Conservation (phyloP, 2,888 invertebrate species). For the Leptinotarsa juncta region DNA sequence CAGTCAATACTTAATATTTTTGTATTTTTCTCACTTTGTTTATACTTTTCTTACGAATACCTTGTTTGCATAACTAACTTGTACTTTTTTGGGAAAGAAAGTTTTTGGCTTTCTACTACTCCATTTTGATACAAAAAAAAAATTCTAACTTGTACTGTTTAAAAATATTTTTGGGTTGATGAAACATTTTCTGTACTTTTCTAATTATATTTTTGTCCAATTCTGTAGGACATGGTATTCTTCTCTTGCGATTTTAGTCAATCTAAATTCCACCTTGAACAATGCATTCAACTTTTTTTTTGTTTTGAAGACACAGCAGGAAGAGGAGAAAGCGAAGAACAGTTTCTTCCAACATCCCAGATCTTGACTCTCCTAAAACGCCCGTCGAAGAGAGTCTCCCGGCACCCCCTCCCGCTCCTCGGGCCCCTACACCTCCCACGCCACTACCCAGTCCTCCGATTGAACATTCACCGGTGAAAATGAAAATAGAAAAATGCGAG, state of each 20-base stretch:
- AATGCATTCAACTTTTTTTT: conserved; percentile 12
- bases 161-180: too few species aligned
- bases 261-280: not conserved
- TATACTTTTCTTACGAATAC: too few species aligned
- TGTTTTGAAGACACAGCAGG: conserved; percentile 44
- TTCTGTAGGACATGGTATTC: too few species aligned
- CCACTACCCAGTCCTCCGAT: conserved; percentile 21
- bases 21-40: too few species aligned
- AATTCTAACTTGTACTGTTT: too few species aligned
- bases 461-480: conserved; percentile 36
- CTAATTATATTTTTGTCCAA: too few species aligned
- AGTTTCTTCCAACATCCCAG: conserved; percentile 53
- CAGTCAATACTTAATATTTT: too few species aligned
- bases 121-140: too few species aligned
- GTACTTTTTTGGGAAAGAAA: too few species aligned
- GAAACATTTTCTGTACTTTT: too few species aligned
- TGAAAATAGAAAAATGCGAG: conserved; percentile 42
- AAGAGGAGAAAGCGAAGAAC: conserved; percentile 58
- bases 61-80: too few species aligned
- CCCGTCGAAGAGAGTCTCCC: conserved; percentile 44
- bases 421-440: conserved; percentile 34
- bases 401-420: conserved; percentile 39
- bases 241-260: not conserved
- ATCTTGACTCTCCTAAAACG: conserved; percentile 41
- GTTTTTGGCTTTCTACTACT: too few species aligned